phyloP scores from a whole-genome alignment of 2,888 invertebrate genomes.

The Melieria crassipennis region DNA sequence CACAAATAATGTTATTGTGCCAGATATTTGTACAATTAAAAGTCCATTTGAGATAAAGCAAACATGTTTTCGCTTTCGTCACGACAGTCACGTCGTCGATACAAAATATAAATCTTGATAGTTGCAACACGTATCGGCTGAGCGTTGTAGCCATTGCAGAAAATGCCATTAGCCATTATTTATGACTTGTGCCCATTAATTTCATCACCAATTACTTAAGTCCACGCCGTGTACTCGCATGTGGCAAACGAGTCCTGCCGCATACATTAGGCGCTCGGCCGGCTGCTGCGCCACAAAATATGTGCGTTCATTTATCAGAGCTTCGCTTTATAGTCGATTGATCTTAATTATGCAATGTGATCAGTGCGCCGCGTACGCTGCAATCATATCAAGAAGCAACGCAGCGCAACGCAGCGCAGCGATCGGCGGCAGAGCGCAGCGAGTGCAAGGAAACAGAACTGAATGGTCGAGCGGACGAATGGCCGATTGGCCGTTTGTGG shows the following conservation, averaged over 20 bases:
- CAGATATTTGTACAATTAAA: conserved; percentile 21
- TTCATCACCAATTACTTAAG: conserved; percentile 53
- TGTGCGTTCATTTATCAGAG: conserved; percentile 43
- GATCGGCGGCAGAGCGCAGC: neutral
- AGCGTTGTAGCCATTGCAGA: conserved; percentile 25
- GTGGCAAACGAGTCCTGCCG: conserved; percentile 14
- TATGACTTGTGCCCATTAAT: conserved; percentile 54
- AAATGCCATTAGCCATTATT: conserved; percentile 48
- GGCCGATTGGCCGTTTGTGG: conserved; percentile 40
- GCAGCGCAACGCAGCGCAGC: neutral
- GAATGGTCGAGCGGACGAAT: neutral
- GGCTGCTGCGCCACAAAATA: conserved; percentile 33
- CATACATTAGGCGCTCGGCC: conserved; percentile 17
- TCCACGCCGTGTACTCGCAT: conserved; percentile 6
- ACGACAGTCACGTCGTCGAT: conserved; percentile 12
- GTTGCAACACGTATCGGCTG: no score
- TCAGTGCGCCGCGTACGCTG: conserved; percentile 16
- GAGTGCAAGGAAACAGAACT: neutral
- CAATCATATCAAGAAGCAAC: conserved; percentile 23
- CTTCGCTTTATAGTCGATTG: conserved; percentile 45
- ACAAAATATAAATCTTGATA: conserved; percentile 30
- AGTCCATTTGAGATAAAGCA: conserved; percentile 29
- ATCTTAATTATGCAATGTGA: conserved; percentile 51
- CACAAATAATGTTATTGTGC: no score
- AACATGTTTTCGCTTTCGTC: neutral